Evolutionary conservation across 2,888 invertebrate genomes (phyloP).

Genomic region (Calameuta pallipes): DNA sequence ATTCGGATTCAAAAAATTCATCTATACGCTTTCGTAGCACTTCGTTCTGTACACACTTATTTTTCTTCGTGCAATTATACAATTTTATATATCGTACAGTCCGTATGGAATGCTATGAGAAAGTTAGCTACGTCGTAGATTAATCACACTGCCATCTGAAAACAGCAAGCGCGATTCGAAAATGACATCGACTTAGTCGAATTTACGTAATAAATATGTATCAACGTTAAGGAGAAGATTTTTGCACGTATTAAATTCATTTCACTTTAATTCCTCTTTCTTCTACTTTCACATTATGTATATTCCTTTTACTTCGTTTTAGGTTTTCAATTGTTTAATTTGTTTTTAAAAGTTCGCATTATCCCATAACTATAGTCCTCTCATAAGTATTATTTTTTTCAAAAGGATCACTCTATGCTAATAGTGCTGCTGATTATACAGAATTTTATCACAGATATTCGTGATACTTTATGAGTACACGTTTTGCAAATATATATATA

Average conservation of each 20-base stretch:
- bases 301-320: background rate
- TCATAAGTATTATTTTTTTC: background rate
- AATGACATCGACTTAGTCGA: constrained; percentile 23
- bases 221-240: background rate
- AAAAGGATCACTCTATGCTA: background rate
- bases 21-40: background rate
- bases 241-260: background rate
- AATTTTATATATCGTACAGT: background rate
- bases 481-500: too few species aligned
- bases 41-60: background rate
- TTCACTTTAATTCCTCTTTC: background rate
- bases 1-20: background rate
- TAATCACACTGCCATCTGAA: background rate
- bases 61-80: background rate
- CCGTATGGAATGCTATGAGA: background rate
- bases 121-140: background rate
- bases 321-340: background rate
- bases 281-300: background rate
- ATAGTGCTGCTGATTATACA: background rate
- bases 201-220: constrained; percentile 26
- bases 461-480: background rate
- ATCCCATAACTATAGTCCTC: background rate
- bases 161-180: background rate
- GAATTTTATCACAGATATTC: background rate
- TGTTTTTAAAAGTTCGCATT: background rate